Percentiles rank a stretch among this genome's conserved stretches.
Conservation (phyloP, 2,888 invertebrate species). For the Tetrapedia diversipes region DNA sequence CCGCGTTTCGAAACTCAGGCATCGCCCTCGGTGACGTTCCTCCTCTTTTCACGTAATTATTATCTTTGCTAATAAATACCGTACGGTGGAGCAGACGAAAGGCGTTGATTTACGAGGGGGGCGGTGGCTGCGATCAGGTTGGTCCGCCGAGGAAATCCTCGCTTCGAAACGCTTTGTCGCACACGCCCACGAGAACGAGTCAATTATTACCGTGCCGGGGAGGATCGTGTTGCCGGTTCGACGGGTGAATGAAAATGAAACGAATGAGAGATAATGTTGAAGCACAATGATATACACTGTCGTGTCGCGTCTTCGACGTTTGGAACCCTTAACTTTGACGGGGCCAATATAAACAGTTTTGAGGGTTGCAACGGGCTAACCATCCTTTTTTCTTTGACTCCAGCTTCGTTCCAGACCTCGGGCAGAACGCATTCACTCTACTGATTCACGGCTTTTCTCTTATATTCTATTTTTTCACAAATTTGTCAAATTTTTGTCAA, state of each 20-base stretch:
- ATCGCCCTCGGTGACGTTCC: conserved; percentile 13
- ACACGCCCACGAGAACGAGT: not conserved
- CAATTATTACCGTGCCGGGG: conserved; percentile 1
- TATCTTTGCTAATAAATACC: conserved; percentile 44
- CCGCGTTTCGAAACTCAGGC: conserved; percentile 11
- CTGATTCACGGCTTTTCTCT: not conserved
- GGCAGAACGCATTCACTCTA: too few species aligned
- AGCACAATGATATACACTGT: too few species aligned
- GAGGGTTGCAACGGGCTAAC: too few species aligned
- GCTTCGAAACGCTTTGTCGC: not conserved
- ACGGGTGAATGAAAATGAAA: not conserved
- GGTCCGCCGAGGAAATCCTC: not conserved
- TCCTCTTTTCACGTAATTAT: conserved; percentile 43
- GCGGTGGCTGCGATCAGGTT: conserved; percentile 42
- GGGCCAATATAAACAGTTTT: too few species aligned
- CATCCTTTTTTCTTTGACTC: too few species aligned
- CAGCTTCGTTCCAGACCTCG: too few species aligned
- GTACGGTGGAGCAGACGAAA: not conserved
- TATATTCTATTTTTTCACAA: too few species aligned
- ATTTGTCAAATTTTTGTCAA: too few species aligned
- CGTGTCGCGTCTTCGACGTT: too few species aligned
- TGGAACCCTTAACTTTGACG: too few species aligned
- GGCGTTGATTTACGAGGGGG: conserved; percentile 48
- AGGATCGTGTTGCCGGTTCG: not conserved
- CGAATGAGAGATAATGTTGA: not conserved